Evolutionary conservation across 2,888 invertebrate genomes (phyloP), one percentile per base, ranked within the genome.

Genomic region (Mimumesa dahlbomi): DNA sequence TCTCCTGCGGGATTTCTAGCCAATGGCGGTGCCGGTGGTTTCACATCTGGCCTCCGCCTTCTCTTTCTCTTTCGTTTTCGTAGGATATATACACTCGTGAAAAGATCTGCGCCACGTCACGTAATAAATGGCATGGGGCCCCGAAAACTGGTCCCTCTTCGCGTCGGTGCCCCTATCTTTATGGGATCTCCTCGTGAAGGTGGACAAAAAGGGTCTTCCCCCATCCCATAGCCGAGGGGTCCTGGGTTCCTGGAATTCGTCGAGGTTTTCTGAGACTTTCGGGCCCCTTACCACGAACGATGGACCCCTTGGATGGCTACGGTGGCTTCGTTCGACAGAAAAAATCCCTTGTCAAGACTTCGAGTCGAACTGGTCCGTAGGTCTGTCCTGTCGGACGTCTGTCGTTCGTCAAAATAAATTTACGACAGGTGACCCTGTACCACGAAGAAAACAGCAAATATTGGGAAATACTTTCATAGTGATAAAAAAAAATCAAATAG

Each of bases 191-290:
- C 75, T 66, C 58, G 63, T 56, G 69, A 62, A 74, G 70, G 79
- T 67, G 65, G 76, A 81, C 67, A 78, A 78, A 75, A 71, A 80
- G 64, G 68, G 21, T 43, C 58, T 19, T 31, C 49, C 62, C 45
- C 31, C 21, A 18, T 22, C 46, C 40, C 48, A 34, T 29, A 5
- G 34, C 34, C 36, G 34, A 73, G 78, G 72, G 67, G 77, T 65
- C 74, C 67, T 64, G 64, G 63, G 61, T 89, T 89, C 89, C 74
- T 58, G 79, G 89, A 88, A 89, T 85, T 82, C 74, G 54, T 25
- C 73, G 65, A 69, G 75, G 79, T 84, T 88, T 89, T 88, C 89
- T 85, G 79, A 80, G 89, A 89, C 77, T 85, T 88, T 83, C 68
- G 75, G 79, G 69, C 64, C 81, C 75, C 77, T 76, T 85, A 82